A percentile compares a stretch with the other conserved stretches of the same genome.
Conservation (phyloP, 2,797 vertebrate species). For the Psittacula echo region DNA sequence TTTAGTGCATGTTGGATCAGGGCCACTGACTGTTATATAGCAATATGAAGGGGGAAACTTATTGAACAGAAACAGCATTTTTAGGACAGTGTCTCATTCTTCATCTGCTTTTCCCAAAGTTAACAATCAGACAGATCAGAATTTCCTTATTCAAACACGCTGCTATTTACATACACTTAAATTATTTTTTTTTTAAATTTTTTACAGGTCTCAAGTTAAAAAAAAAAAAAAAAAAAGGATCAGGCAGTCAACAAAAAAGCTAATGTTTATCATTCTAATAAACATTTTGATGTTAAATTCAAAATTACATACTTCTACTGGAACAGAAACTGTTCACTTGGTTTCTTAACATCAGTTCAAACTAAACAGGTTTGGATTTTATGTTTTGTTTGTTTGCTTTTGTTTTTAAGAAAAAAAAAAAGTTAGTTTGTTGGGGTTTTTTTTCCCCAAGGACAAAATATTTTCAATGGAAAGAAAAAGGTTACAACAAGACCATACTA, state of each 20-base stretch:
- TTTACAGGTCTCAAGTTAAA: not conserved
- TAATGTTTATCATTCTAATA: not conserved
- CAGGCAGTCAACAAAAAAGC: not conserved
- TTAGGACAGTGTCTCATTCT: not conserved
- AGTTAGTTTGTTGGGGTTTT: not conserved
- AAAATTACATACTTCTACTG: not conserved
- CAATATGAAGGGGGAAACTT: not conserved
- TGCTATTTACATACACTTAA: not conserved
- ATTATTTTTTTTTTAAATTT: too few relatives aligned
- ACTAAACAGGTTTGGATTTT: not conserved
- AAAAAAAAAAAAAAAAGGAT: not conserved
- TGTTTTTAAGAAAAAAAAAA: not conserved
- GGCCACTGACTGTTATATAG: not conserved
- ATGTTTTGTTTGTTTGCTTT: not conserved
- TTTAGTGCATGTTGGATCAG: slow-evolving; percentile 1
- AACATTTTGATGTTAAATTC: not conserved
- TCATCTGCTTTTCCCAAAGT: not conserved
- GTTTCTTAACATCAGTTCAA: not conserved
- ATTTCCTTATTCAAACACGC: not conserved
- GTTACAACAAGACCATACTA: not conserved
- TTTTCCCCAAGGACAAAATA: not conserved
- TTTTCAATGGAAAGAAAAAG: not conserved
- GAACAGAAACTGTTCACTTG: not conserved
- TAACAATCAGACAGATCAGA: not conserved
- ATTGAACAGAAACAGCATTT: not conserved